Base-by-base conservation (phyloP, 1,140 invertebrate genomes). In the Leptestheria dahalacensis region DNA sequence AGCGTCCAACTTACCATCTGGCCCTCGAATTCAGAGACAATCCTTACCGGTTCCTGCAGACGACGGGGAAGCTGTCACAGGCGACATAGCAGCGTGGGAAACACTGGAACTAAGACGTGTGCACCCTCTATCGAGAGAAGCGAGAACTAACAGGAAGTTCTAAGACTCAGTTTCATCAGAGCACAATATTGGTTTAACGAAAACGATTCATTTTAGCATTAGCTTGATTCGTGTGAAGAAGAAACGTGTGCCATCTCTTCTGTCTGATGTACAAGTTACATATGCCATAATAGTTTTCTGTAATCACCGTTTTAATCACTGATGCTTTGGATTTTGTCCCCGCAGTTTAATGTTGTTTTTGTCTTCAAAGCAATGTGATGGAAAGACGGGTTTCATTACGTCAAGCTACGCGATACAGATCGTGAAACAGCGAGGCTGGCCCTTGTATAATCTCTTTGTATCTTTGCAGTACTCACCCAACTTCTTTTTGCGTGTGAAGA, bases 391-490 rank as follows among this genome's bases (percentile, higher is more conserved):
- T 41, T 41, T 41, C 33, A 9, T n/a, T n/a, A n/a, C n/a, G n/a
- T n/a, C n/a, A n/a, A n/a, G n/a, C n/a, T n/a, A n/a, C n/a, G n/a
- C n/a, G n/a, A 15, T 9, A 41, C 33, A 41, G 33, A 9, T 9
- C 33, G 33, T 41, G 33, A 41, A 41, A 41, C 15, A 55, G 23
- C 53, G 53, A 55, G 53, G 53, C 53, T 55, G 53, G 53, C 26
- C 53, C 53, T 55, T 55, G 53, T 55, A 55, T 15, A n/a, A 47
- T 50, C 15, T 15, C 33, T 41, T 41, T 41, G 33, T 15, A 41
- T 41, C 6, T 41, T 41, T 41, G n/a, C n/a, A n/a, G n/a, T n/a
- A n/a, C n/a, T n/a, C n/a, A n/a, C n/a, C n/a, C n/a, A 41, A 41
- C 6, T 41, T 41, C 33, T 41, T 41, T 15, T 41, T 41, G 15